These are phyloP conservation scores for Esox niger DNA, from an alignment of 2,113 vertebrate species.

Conservation along the genomic window DNA sequence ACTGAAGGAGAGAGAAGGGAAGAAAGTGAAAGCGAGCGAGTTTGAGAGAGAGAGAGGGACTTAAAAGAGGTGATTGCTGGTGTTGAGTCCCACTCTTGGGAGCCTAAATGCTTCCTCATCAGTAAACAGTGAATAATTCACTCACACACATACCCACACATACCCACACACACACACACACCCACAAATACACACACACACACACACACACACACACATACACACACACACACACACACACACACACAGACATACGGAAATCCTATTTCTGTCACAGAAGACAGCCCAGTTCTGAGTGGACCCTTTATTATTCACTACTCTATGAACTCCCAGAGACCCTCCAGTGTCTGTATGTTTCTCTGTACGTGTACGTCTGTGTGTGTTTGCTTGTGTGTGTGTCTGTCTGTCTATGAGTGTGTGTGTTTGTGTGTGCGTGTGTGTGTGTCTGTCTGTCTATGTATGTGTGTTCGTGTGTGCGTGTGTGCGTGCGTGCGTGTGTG, in stretches of 20 bases:
- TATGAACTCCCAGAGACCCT: conserved; percentile 67
- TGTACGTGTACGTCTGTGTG: conserved; percentile 63
- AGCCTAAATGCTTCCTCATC: conserved; percentile 78
- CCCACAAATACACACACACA: not conserved
- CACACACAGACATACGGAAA: conserved; percentile 29
- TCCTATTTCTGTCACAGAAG: conserved; percentile 62
- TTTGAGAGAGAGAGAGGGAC: conserved; percentile 16
- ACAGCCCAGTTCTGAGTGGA: conserved; percentile 36
- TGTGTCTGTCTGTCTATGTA: conserved; percentile 34
- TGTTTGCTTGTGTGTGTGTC: conserved; percentile 28
- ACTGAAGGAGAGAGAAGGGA: conserved; percentile 9
- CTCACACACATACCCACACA: conserved; percentile 19
- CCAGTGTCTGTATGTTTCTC: conserved; percentile 62
- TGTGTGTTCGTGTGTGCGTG: conserved; percentile 53
- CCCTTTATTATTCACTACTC: conserved; percentile 71
- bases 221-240: conserved; percentile 37
- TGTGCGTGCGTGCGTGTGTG: conserved; percentile 46
- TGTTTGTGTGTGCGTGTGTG: conserved; percentile 61
- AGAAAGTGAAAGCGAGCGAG: conserved; percentile 17
- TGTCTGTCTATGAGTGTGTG: conserved; percentile 9
- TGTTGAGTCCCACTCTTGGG: conserved; percentile 68
- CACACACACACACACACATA: conserved; percentile 19
- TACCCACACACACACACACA: too few species aligned
- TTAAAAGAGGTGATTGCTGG: conserved; percentile 48
- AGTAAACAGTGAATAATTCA: conserved; percentile 84